Percentiles rank a stretch among this genome's conserved stretches.
phyloP scores from a whole-genome alignment of 2,113 vertebrate species.

The Motacilla alba region DNA sequence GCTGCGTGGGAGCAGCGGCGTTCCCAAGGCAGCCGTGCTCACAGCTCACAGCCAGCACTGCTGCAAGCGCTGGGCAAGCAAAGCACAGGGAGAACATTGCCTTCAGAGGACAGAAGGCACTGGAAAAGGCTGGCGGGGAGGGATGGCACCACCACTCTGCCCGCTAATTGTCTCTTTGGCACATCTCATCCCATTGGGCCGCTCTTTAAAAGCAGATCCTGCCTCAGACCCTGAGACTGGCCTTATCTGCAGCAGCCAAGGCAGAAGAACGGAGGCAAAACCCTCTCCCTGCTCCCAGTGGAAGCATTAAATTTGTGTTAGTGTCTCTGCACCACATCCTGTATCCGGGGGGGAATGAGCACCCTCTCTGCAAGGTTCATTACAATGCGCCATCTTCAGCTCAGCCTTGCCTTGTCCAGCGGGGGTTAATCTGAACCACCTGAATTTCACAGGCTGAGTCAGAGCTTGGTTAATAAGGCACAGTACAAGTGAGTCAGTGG shows the following conservation, averaged over 20 bases:
- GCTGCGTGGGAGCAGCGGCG: neutral
- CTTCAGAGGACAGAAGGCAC: neutral
- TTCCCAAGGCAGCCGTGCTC: conserved; percentile 5
- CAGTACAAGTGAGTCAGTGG: conserved; percentile 17
- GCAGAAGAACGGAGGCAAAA: neutral
- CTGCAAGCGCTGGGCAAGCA: neutral
- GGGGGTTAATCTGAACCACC: neutral
- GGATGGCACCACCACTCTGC: neutral
- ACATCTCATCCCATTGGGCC: neutral
- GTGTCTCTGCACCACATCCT: neutral
- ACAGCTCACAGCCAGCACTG: neutral
- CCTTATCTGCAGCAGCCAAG: neutral
- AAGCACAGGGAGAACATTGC: neutral
- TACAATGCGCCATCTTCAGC: neutral
- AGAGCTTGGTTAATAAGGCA: neutral
- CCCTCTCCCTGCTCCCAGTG: neutral
- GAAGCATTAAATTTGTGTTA: neutral
- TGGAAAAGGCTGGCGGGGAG: neutral
- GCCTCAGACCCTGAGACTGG: neutral
- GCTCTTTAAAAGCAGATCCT: neutral
- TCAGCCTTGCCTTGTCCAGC: neutral
- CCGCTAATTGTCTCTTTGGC: neutral
- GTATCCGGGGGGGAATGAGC: neutral
- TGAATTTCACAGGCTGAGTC: neutral
- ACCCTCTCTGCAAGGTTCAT: neutral